These are phyloP conservation scores for Andrena bicolor DNA, from an alignment of 2,888 invertebrate species.

Conservation along the genomic window DNA sequence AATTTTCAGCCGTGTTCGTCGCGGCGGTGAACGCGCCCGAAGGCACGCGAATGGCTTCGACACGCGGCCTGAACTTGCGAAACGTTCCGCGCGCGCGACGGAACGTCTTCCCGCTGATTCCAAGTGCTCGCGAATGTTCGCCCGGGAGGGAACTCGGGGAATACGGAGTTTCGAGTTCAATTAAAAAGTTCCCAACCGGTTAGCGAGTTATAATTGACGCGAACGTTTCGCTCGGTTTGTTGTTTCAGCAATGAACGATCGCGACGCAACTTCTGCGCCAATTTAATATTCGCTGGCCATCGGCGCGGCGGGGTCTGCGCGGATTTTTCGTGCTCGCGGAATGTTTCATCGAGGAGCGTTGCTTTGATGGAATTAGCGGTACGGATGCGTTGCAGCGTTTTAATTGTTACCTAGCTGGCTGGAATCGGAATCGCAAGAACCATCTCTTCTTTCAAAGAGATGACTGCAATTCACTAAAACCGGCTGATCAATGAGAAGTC, in stretches of 20 bases:
- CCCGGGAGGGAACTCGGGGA: neutral
- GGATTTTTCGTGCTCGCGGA: neutral
- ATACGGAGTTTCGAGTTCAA: constrained; percentile 26
- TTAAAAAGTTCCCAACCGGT: constrained; percentile 31
- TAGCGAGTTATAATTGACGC: constrained; percentile 21
- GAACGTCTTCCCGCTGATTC: constrained; percentile 23
- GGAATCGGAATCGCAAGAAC: neutral
- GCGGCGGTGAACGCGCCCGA: constrained; percentile 47
- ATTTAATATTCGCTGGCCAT: constrained; percentile 2
- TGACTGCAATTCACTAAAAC: too few species aligned
- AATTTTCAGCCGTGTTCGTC: constrained; percentile 38
- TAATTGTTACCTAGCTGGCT: neutral
- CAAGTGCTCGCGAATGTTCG: constrained; percentile 31
- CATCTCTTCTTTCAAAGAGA: too few species aligned
- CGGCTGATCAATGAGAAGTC: too few species aligned
- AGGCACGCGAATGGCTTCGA: constrained; percentile 46
- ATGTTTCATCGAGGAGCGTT: neutral
- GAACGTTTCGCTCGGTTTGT: constrained; percentile 1
- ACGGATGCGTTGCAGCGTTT: neutral
- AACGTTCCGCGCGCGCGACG: constrained; percentile 35
- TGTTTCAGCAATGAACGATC: neutral
- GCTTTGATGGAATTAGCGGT: neutral
- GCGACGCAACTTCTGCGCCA: neutral
- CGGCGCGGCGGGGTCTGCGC: neutral
- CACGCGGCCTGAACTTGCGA: constrained; percentile 44